Evolutionary conservation across 2,888 invertebrate genomes (phyloP).

Genomic region (Drosophila putrida): DNA sequence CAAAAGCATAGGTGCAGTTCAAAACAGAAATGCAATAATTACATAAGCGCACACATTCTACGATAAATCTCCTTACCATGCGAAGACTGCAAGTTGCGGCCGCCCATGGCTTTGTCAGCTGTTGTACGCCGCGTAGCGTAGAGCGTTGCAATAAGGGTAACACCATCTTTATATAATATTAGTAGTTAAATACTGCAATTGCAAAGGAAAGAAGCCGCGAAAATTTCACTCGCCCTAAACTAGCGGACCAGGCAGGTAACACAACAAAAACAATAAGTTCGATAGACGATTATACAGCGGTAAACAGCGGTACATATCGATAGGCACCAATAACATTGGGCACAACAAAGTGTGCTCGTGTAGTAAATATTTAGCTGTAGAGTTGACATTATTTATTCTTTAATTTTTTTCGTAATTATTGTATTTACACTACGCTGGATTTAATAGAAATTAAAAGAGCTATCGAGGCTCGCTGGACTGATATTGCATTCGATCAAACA

Average conservation of each 20-base stretch:
- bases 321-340: constrained; percentile 1
- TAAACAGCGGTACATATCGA: constrained; percentile 30
- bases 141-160: constrained; percentile 77
- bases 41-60: constrained; percentile 61
- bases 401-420: not conserved
- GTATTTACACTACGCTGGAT: not conserved
- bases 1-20: constrained; percentile 25
- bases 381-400: too few species aligned
- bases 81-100: constrained; percentile 54
- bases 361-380: not conserved
- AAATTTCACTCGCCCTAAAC: constrained; percentile 44
- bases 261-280: constrained; percentile 52
- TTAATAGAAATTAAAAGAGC: too few species aligned
- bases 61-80: constrained; percentile 74
- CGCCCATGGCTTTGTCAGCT: constrained; percentile 73
- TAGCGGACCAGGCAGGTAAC: constrained; percentile 42
- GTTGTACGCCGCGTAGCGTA: constrained; percentile 76
- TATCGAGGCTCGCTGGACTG: too few species aligned
- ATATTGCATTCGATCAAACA: too few species aligned
- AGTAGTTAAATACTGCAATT: constrained; percentile 35
- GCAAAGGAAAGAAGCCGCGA: constrained; percentile 44
- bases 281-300: constrained; percentile 31
- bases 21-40: constrained; percentile 59
- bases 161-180: constrained; percentile 70
- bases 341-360: not conserved